These are phyloP conservation scores for Ellobium chinense DNA, from an alignment of 2,888 invertebrate genomes.

Conservation along the genomic window DNA sequence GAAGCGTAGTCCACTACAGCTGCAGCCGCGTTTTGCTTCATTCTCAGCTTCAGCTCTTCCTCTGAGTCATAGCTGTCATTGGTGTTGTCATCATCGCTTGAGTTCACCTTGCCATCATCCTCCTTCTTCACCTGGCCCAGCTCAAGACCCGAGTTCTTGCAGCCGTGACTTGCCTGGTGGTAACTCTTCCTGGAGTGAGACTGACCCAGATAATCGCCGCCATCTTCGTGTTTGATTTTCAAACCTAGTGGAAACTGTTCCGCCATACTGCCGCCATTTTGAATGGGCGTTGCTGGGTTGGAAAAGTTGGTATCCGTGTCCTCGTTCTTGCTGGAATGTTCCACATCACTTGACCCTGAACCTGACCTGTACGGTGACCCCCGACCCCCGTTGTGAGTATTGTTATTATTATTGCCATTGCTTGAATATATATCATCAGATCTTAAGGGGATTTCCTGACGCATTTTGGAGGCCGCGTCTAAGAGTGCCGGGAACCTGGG, in stretches of 20 bases:
- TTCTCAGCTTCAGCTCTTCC: slow-evolving; percentile 40
- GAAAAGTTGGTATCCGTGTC: slow-evolving; percentile 12
- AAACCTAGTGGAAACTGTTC: slow-evolving; percentile 4
- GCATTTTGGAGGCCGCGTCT: slow-evolving; percentile 39
- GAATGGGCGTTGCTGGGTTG: slow-evolving; percentile 5
- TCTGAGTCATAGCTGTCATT: slow-evolving; percentile 38
- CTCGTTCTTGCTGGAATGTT: slow-evolving; percentile 44
- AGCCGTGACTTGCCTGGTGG: not conserved
- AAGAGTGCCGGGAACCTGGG: slow-evolving; percentile 42
- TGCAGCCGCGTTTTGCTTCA: slow-evolving; percentile 35
- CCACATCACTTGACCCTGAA: slow-evolving; percentile 31
- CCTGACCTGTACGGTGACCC: slow-evolving; percentile 15
- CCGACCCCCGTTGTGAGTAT: not conserved
- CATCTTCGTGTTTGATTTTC: slow-evolving; percentile 25
- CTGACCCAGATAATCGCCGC: not conserved
- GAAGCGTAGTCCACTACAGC: slow-evolving; percentile 40
- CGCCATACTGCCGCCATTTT: slow-evolving; percentile 4
- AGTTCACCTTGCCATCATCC: not conserved
- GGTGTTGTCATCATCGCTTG: slow-evolving; percentile 33
- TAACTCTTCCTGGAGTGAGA: slow-evolving; percentile 6
- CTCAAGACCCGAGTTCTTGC: slow-evolving; percentile 15
- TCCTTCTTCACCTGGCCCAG: slow-evolving; percentile 40
- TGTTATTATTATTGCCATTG: not conserved
- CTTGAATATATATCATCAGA: slow-evolving; percentile 14
- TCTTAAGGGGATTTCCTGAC: slow-evolving; percentile 36